phyloP scores from a whole-genome alignment of 2,113 vertebrate genomes.

The Atractosteus spatula region DNA sequence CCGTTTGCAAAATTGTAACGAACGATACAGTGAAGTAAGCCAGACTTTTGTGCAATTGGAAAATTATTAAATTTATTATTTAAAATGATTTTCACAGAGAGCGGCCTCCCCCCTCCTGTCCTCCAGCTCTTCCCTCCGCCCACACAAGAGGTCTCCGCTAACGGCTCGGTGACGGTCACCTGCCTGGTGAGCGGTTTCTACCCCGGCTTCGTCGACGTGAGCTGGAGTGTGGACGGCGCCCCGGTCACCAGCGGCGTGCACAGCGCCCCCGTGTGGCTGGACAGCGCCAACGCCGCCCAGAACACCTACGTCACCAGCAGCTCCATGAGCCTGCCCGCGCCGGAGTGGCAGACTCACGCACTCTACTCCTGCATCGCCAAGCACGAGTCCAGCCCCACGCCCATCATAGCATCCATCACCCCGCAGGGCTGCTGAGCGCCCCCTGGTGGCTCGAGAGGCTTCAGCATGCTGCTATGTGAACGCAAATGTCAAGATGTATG shows the following conservation, averaged over 20 bases:
- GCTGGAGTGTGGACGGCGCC: constrained; percentile 12
- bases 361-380: constrained; percentile 12
- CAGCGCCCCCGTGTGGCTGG: constrained; percentile 2
- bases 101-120: neutral
- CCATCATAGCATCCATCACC: neutral
- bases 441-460: too few relatives aligned
- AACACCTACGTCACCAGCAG: constrained; percentile 19
- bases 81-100: neutral
- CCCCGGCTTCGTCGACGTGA: neutral
- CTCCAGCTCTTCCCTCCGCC: constrained; percentile 5
- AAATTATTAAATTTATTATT: neutral
- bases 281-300: neutral
- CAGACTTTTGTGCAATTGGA: too few relatives aligned
- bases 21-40: too few relatives aligned
- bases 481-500: too few relatives aligned
- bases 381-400: constrained; percentile 5
- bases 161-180: constrained; percentile 5
- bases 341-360: constrained; percentile 13
- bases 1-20: neutral
- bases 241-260: neutral
- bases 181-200: constrained; percentile 18
- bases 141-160: neutral
- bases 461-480: too few relatives aligned
- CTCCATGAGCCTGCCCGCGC: constrained; percentile 13
- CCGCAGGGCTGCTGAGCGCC: neutral